phyloP scores from a whole-genome alignment of 2,113 vertebrate genomes.

The Dromiciops gliroides region DNA sequence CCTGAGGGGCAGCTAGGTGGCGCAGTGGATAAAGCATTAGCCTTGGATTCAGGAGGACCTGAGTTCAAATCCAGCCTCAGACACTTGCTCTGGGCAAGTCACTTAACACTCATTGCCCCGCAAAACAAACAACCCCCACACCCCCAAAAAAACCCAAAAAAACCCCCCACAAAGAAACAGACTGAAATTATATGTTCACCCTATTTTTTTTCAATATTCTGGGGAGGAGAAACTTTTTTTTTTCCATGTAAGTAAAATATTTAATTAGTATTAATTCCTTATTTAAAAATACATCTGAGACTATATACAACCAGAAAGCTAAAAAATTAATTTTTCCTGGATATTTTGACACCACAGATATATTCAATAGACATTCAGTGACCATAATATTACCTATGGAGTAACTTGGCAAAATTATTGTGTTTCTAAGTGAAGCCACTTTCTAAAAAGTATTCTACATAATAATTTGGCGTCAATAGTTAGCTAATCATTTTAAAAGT shows the following conservation, averaged over 20 bases:
- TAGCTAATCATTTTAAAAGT: neutral
- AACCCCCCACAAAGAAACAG: neutral
- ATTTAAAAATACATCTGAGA: neutral
- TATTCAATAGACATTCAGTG: neutral
- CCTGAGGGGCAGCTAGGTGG: too few species aligned
- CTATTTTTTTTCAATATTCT: neutral
- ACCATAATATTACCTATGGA: neutral
- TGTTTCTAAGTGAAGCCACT: constrained; percentile 21
- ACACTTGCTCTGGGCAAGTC: too few species aligned
- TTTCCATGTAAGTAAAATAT: neutral
- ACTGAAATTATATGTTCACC: neutral
- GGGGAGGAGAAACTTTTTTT: neutral
- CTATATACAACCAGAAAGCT: neutral
- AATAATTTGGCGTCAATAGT: neutral
- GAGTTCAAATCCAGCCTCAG: too few species aligned
- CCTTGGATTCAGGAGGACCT: too few species aligned
- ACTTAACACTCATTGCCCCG: too few species aligned
- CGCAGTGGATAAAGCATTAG: too few species aligned
- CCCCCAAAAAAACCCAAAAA: too few species aligned
- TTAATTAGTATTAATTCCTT: neutral
- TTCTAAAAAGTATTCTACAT: neutral
- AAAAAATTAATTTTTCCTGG: neutral
- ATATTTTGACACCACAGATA: neutral
- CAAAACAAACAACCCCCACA: too few species aligned
- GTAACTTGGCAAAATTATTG: constrained; percentile 45